A percentile compares a stretch with the other conserved stretches of the same genome.
phyloP scores from a whole-genome alignment of 2,797 vertebrate species.

The Chaetodon trifasciatus region DNA sequence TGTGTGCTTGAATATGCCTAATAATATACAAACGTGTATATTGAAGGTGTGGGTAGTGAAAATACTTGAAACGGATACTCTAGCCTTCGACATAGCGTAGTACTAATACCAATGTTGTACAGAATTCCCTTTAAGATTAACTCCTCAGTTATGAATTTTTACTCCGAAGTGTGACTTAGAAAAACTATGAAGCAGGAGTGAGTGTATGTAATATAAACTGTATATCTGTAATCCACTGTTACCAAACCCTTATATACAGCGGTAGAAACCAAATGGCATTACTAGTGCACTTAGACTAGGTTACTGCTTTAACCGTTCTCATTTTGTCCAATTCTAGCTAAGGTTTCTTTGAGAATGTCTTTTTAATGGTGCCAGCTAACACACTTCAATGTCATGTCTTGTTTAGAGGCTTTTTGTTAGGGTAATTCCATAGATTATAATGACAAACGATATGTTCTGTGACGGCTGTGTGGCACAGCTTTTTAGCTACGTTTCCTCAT shows the following conservation, averaged over 20 bases:
- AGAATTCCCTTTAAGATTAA: conserved; percentile 85
- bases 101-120: conserved; percentile 88
- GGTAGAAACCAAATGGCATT: conserved; percentile 86
- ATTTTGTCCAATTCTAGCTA: conserved; percentile 63
- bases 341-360: conserved; percentile 77
- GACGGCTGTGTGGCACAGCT: conserved; percentile 58
- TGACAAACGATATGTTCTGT: conserved; percentile 61
- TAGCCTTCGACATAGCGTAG: conserved; percentile 85
- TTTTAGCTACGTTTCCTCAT: conserved; percentile 57
- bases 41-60: conserved; percentile 75
- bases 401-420: conserved; percentile 60
- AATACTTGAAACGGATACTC: conserved; percentile 85
- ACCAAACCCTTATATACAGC: conserved; percentile 86
- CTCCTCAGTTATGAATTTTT: conserved; percentile 82
- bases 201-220: conserved; percentile 77
- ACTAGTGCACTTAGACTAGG: conserved; percentile 84
- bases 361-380: conserved; percentile 70
- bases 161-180: conserved; percentile 87
- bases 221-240: conserved; percentile 80
- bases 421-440: conserved; percentile 64
- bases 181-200: conserved; percentile 76
- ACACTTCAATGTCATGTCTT: conserved; percentile 57
- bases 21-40: conserved; percentile 83
- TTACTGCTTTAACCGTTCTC: conserved; percentile 80
- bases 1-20: conserved; percentile 76